phyloP scores from a whole-genome alignment of 2,113 vertebrate species.

The Abramis brama region DNA sequence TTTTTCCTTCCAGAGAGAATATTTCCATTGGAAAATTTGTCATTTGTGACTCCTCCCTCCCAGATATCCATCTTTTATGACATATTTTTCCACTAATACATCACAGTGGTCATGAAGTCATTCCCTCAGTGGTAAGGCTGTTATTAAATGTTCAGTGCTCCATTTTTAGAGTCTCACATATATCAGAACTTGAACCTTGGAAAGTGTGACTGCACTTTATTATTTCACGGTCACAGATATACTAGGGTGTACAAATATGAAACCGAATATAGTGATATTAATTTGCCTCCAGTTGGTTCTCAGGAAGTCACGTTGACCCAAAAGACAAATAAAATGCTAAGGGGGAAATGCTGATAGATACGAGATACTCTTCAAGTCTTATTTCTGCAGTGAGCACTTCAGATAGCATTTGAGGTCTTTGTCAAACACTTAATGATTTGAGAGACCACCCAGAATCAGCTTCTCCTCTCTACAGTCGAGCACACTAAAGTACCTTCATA shows the following conservation, averaged over 20 bases:
- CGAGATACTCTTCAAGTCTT: no score
- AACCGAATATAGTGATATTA: conserved; percentile 1
- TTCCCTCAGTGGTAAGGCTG: conserved; percentile 23
- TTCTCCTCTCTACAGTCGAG: background rate
- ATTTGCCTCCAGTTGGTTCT: background rate
- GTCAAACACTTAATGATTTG: background rate
- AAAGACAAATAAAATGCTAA: background rate
- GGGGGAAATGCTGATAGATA: no score
- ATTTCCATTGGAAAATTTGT: conserved; percentile 32
- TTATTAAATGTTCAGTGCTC: conserved; percentile 28
- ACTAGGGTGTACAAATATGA: background rate
- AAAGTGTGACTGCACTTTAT: conserved; percentile 18
- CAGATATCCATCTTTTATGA: conserved; percentile 25
- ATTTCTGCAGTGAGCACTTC: background rate
- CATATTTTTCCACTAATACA: conserved; percentile 36
- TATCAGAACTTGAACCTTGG: background rate
- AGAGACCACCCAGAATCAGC: conserved; percentile 31
- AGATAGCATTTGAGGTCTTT: background rate
- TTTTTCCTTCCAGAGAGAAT: background rate
- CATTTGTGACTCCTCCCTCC: background rate
- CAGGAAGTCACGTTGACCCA: background rate
- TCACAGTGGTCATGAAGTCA: conserved; percentile 16
- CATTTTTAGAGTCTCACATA: conserved; percentile 6
- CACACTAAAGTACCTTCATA: background rate
- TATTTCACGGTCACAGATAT: conserved; percentile 5